A percentile compares a stretch with the other conserved stretches of the same genome.
Conservation (phyloP, 2,113 vertebrate genomes). For the Corynorhinus townsendii region DNA sequence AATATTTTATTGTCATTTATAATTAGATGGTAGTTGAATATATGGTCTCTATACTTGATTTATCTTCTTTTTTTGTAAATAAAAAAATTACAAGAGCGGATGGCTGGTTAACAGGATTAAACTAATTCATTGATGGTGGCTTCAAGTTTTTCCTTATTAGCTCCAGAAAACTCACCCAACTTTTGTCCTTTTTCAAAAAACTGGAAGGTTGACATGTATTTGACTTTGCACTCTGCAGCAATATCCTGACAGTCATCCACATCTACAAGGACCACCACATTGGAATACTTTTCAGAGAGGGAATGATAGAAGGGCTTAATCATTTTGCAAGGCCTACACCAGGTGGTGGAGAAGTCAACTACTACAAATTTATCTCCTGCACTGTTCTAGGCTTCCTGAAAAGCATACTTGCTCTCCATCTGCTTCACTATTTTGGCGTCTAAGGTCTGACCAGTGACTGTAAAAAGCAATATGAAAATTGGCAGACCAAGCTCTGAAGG, state of each 20-base stretch:
- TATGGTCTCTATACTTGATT: neutral
- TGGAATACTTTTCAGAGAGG: neutral
- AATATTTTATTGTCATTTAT: neutral
- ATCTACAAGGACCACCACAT: neutral
- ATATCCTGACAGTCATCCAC: neutral
- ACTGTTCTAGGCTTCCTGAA: neutral
- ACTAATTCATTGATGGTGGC: constrained; percentile 77
- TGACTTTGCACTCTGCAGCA: neutral
- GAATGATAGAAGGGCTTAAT: neutral
- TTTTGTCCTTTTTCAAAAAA: constrained; percentile 84
- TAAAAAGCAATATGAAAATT: neutral
- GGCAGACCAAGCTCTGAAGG: neutral
- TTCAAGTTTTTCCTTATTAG: constrained; percentile 84
- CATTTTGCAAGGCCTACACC: neutral
- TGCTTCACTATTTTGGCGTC: neutral
- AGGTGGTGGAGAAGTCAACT: neutral
- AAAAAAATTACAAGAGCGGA: constrained; percentile 62
- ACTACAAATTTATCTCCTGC: neutral
- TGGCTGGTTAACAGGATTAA: constrained; percentile 59
- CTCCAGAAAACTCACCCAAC: constrained; percentile 84
- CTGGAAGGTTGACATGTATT: neutral
- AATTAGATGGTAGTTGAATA: neutral
- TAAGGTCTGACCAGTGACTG: neutral
- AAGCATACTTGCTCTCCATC: neutral
- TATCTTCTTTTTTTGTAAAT: neutral